Evolutionary conservation across 1,140 invertebrate genomes (phyloP), one percentile per base, ranked within the genome.

Genomic region (Drosophila nikananu): DNA sequence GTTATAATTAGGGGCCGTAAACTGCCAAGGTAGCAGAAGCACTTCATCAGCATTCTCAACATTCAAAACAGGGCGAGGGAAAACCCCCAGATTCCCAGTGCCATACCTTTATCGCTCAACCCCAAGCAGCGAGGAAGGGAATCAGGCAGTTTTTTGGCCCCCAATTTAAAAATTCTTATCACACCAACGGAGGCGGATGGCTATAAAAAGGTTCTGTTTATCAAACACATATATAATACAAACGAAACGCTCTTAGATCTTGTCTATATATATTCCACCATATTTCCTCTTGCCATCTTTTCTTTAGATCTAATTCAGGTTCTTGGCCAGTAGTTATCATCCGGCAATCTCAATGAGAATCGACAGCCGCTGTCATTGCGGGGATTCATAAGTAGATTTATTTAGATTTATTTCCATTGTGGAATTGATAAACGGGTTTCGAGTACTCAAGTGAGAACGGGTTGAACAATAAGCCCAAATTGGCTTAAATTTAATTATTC

Each of bases 81-180:
- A 68, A 42, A 17, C 23, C 15, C 8, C 27, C 10, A 44, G 9
- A 35, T 42, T 41, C 17, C 39, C 8, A n/a, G 39, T 41, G 39
- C 39, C 10, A 19, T 44, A 46, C 27, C 27, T 52, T 61, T 73
- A 73, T 73, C 55, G n/a, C 42, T 41, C 42, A 42, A 10, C 66
- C 70, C 67, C 67, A 73, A 72, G 55, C 54, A 42, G 42, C n/a
- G 52, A 27, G 9, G 3, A 41, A 65, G 62, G 37, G 37, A 52
- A 58, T 35, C 41, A 39, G 51, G 17, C 32, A 41, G 51, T 42
- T 55, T 35, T 70, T 46, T 27, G 19, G 21, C 35, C n/a, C 27
- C 37, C 49, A 52, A 61, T 74, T 74, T 74, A 19, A 73, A 52
- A 73, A 52, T 61, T 73, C 71, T 74, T 74, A 74, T 74, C 71